Percentiles rank a stretch among this genome's conserved stretches.
These are phyloP conservation scores for Lophochroa leadbeateri DNA, from an alignment of 2,113 vertebrate species.

Conservation along the genomic window DNA sequence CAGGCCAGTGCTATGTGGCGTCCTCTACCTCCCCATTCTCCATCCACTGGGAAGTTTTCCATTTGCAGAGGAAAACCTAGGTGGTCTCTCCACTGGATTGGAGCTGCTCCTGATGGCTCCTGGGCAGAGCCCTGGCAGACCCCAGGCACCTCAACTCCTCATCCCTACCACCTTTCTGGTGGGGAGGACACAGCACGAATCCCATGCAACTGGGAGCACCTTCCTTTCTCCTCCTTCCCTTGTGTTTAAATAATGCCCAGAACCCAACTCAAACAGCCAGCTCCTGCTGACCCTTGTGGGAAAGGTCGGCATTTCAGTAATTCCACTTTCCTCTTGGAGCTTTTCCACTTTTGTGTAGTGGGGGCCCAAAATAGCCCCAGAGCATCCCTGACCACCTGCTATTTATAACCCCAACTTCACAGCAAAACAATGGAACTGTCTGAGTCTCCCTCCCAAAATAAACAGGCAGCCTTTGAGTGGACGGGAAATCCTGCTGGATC, in stretches of 20 bases:
- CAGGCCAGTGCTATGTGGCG: background rate
- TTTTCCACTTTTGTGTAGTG: slow-evolving; percentile 70
- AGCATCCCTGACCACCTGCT: slow-evolving; percentile 61
- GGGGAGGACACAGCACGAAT: background rate
- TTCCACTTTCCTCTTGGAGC: slow-evolving; percentile 70
- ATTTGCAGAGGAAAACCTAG: background rate
- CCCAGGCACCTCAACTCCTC: accelerated
- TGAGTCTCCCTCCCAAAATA: slow-evolving; percentile 69
- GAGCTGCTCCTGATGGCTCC: background rate
- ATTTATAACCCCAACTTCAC: slow-evolving; percentile 67
- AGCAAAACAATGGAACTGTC: slow-evolving; percentile 68
- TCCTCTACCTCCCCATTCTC: background rate
- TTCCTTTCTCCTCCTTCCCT: background rate
- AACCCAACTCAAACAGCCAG: slow-evolving; percentile 3
- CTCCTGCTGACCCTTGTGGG: slow-evolving; percentile 27
- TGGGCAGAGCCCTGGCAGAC: background rate
- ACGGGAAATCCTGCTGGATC: slow-evolving; percentile 75
- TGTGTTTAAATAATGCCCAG: slow-evolving; percentile 14
- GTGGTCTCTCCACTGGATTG: background rate
- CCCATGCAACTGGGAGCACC: background rate
- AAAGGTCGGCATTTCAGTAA: slow-evolving; percentile 61
- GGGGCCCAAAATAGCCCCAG: slow-evolving; percentile 58
- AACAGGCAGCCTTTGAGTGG: slow-evolving; percentile 62
- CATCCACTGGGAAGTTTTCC: background rate
- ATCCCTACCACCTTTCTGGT: background rate